Evolutionary conservation across 2,888 invertebrate species (phyloP), one percentile per base, ranked within the genome.

Genomic region (Euzophera pinguis): DNA sequence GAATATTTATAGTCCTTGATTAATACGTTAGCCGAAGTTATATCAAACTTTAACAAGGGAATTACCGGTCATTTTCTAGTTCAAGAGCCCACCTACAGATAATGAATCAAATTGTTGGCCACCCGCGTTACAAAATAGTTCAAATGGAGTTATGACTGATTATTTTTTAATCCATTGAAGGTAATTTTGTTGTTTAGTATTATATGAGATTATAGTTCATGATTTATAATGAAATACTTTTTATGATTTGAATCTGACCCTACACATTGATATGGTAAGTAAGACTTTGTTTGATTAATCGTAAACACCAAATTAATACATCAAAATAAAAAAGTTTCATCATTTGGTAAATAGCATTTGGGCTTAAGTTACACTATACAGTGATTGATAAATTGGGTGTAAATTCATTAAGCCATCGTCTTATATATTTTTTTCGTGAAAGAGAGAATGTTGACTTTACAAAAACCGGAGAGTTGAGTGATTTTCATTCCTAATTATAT

Each of bases 41-140:
- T 79, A 72, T 79, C 54, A 64, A 72, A 73, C 72, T 65, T 74
- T 81, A 85, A 87, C 87, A 80, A 87, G 85, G 77, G 73, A 82
- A 88, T 88, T 86, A 87, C 74, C 75, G 84, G 81, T 86, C 69
- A 86, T 88, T 86, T 83, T 71, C 71, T 75, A 67, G 67, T 75
- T 75, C 73, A 75, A 67, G 59, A 67, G 86, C 78, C 87, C 87
- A 88, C 87, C 87, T 86, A 86, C 81, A 61, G 60, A 73, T 75
- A 81, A 83, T 81, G 78, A 79, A 78, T 81, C 76, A 83, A 81
- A 83, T 79, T 73, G 73, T 67, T 56, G 85, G 70, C 87, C 88
- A 88, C 87, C 85, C 88, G 75, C 62, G 65, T 67, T 70, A 65
- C 59, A 64, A 77, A 78, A 73, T 65, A 71, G 65, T 69, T 65